Percentiles rank a stretch among this genome's conserved stretches.
These are phyloP conservation scores for Philereme transversata DNA, from an alignment of 2,888 invertebrate species.

Conservation along the genomic window DNA sequence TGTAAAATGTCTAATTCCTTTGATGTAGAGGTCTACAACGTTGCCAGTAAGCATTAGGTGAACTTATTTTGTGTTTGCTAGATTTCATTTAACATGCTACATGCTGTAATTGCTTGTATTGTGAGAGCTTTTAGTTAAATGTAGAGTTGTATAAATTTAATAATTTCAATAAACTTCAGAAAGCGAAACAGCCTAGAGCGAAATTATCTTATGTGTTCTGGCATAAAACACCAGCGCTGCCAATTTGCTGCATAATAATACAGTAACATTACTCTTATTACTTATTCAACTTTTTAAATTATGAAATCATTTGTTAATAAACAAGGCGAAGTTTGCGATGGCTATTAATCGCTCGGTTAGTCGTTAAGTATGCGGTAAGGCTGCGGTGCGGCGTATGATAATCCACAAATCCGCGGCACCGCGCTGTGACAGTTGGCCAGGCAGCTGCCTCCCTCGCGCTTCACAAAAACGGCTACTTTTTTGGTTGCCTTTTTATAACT, in stretches of 20 bases:
- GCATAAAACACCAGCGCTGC: constrained; percentile 8
- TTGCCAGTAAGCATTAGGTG: too few relatives aligned
- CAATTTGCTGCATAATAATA: constrained; percentile 15
- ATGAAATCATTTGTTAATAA: constrained; percentile 38
- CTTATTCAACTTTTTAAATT: constrained; percentile 27
- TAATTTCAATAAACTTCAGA: not conserved
- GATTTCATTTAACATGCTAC: not conserved
- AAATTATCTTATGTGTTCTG: constrained; percentile 1
- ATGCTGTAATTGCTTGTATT: not conserved
- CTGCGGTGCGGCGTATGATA: constrained; percentile 50
- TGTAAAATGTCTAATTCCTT: not conserved
- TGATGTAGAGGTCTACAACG: too few relatives aligned
- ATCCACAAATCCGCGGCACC: constrained; percentile 73
- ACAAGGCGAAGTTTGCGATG: constrained; percentile 43
- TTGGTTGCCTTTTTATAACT: constrained; percentile 77
- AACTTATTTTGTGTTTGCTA: too few relatives aligned
- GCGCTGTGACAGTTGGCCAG: constrained; percentile 76
- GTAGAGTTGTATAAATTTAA: not conserved
- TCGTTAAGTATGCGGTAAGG: constrained; percentile 57
- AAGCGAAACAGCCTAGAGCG: not conserved
- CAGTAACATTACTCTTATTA: constrained; percentile 18
- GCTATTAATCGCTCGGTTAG: constrained; percentile 58
- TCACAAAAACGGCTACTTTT: constrained; percentile 81
- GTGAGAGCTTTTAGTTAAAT: not conserved
- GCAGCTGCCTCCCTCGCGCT: constrained; percentile 79